Evolutionary conservation across 2,797 vertebrate species (phyloP).

Genomic region (Loris lydekkerianus): DNA sequence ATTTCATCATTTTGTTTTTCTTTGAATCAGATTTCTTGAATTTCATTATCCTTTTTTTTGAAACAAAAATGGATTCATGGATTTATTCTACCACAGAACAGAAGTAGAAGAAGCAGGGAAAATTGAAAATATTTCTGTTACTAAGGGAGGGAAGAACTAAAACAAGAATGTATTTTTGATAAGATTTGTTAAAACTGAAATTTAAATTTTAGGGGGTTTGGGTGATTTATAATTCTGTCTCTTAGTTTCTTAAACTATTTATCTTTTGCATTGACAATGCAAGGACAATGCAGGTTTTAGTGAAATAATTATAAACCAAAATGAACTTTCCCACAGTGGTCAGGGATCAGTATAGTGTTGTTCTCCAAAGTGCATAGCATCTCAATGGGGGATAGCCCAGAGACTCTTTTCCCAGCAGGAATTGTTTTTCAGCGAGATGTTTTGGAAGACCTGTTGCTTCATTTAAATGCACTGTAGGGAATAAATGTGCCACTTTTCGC

Average conservation of each 20-base stretch:
- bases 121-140: constrained; percentile 4
- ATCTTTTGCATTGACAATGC: background rate
- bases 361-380: background rate
- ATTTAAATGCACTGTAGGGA: constrained; percentile 41
- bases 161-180: background rate
- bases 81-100: background rate
- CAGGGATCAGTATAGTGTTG: background rate
- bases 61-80: background rate
- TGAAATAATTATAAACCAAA: background rate
- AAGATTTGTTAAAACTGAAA: constrained; percentile 22
- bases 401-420: background rate
- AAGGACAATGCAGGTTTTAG: background rate
- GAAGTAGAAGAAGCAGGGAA: background rate
- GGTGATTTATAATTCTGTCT: background rate
- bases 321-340: background rate
- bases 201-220: background rate
- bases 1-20: constrained; percentile 33
- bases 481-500: background rate
- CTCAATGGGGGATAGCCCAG: background rate
- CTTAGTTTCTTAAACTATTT: background rate
- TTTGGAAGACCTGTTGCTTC: constrained; percentile 36
- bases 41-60: constrained; percentile 54
- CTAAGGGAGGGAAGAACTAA: background rate
- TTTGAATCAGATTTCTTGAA: constrained; percentile 33
- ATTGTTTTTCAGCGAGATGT: constrained; percentile 6